A percentile compares a stretch with the other conserved stretches of the same genome.
Conservation (phyloP, 2,113 vertebrate genomes). For the Rutilus rutilus region DNA sequence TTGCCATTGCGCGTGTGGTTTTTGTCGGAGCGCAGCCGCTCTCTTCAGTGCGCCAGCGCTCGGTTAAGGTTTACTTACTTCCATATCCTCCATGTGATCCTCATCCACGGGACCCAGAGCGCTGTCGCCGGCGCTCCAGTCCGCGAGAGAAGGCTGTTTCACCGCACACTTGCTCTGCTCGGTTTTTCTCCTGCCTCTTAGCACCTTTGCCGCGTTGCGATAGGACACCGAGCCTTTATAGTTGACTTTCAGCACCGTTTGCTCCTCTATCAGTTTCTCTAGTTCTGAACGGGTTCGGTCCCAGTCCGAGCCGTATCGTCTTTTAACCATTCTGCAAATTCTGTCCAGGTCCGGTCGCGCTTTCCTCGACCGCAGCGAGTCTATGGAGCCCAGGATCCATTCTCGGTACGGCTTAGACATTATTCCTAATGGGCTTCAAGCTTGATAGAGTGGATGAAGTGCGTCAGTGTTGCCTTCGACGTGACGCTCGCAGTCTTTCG, state of each 20-base stretch:
- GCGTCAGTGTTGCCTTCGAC: constrained; percentile 72
- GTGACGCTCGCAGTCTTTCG: constrained; percentile 73
- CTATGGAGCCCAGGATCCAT: constrained; percentile 92
- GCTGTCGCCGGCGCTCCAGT: constrained; percentile 78
- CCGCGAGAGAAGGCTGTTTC: constrained; percentile 77
- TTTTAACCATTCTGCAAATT: constrained; percentile 91
- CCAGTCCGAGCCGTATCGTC: constrained; percentile 88
- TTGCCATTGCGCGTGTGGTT: constrained; percentile 3
- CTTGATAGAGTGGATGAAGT: constrained; percentile 68
- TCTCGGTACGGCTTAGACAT: constrained; percentile 86
- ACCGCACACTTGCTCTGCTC: constrained; percentile 74
- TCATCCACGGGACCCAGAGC: constrained; percentile 73
- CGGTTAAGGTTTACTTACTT: constrained; percentile 64
- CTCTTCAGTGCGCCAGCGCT: not conserved
- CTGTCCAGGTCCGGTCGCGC: constrained; percentile 91
- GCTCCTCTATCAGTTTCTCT: constrained; percentile 88
- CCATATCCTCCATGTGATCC: constrained; percentile 73
- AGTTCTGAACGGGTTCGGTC: constrained; percentile 89
- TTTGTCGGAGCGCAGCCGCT: not conserved
- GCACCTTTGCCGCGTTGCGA: constrained; percentile 87
- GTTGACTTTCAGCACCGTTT: constrained; percentile 89
- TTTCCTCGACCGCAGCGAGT: constrained; percentile 91
- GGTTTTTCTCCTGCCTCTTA: constrained; percentile 81
- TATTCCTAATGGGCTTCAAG: constrained; percentile 65
- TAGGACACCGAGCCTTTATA: constrained; percentile 93